A percentile compares a stretch with the other conserved stretches of the same genome.
Conservation (phyloP, 1,140 invertebrate species). For the Rhizoglyphus robini region DNA sequence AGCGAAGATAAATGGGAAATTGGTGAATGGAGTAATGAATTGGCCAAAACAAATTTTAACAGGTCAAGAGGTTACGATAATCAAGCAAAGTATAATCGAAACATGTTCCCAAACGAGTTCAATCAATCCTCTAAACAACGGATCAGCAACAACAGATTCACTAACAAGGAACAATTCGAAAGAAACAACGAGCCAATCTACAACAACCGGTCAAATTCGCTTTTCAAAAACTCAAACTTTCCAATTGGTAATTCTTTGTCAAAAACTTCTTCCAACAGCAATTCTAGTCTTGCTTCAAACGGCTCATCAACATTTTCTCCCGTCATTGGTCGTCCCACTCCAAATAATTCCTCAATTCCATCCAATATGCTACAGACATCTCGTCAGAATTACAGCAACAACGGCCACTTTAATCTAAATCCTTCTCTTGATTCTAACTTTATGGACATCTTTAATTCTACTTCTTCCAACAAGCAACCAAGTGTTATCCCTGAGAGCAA, state of each 20-base stretch:
- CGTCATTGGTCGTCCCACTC: constrained; percentile 1
- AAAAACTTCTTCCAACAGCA: no score
- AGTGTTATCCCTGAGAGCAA: not conserved
- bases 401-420: no score
- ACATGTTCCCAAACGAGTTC: not conserved
- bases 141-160: not conserved
- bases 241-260: no score
- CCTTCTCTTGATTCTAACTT: not conserved
- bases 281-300: no score
- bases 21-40: constrained; percentile 16
- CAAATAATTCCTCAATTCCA: not conserved
- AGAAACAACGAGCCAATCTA: no score
- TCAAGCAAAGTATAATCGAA: not conserved
- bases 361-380: not conserved
- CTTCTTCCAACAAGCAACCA: not conserved
- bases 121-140: not conserved
- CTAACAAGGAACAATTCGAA: no score
- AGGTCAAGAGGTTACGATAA: not conserved
- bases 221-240: no score
- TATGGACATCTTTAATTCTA: not conserved
- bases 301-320: constrained; percentile 8
- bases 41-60: not conserved
- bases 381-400: not conserved
- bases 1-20: constrained; percentile 15
- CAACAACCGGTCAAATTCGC: no score